A percentile compares a stretch with the other conserved stretches of the same genome.
phyloP scores from a whole-genome alignment of 92 coral and sea anemone species.

The Paragorgia papillata region DNA sequence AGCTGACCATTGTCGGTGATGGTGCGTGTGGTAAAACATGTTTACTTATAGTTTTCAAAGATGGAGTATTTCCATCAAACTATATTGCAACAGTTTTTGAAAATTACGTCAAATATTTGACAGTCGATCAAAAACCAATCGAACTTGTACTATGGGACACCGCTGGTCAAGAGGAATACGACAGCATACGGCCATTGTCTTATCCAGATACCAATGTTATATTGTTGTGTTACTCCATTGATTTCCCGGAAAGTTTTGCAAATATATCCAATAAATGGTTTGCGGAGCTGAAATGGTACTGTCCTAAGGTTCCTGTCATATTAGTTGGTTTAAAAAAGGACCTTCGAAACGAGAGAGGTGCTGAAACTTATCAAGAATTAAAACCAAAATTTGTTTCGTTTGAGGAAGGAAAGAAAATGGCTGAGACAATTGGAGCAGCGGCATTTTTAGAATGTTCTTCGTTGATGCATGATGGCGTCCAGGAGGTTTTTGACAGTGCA shows the following conservation, averaged over 20 bases:
- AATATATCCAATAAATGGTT: slow-evolving; percentile 27
- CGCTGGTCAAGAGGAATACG: slow-evolving; percentile 50
- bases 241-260: slow-evolving; percentile 17
- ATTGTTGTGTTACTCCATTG: slow-evolving; percentile 24
- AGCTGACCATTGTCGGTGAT: slow-evolving; percentile 38
- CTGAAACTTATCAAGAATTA: slow-evolving; percentile 7
- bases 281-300: slow-evolving; percentile 35
- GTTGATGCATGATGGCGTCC: slow-evolving; percentile 21
- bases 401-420: slow-evolving; percentile 33
- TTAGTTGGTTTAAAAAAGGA: slow-evolving; percentile 31
- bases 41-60: slow-evolving; percentile 38
- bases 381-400: slow-evolving; percentile 3
- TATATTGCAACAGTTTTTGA: slow-evolving; percentile 39
- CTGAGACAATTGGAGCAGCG: slow-evolving; percentile 31
- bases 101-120: slow-evolving; percentile 20
- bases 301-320: slow-evolving; percentile 36
- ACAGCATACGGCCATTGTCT: slow-evolving; percentile 40
- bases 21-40: slow-evolving; percentile 36
- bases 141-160: slow-evolving; percentile 42
- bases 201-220: slow-evolving; percentile 38
- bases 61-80: slow-evolving; percentile 21
- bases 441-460: slow-evolving; percentile 33
- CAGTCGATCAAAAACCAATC: slow-evolving; percentile 4
- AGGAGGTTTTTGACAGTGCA: slow-evolving; percentile 36
- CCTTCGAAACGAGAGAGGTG: background rate